Conservation (phyloP, 2,888 invertebrate species). For the Drosophila tripunctata region DNA sequence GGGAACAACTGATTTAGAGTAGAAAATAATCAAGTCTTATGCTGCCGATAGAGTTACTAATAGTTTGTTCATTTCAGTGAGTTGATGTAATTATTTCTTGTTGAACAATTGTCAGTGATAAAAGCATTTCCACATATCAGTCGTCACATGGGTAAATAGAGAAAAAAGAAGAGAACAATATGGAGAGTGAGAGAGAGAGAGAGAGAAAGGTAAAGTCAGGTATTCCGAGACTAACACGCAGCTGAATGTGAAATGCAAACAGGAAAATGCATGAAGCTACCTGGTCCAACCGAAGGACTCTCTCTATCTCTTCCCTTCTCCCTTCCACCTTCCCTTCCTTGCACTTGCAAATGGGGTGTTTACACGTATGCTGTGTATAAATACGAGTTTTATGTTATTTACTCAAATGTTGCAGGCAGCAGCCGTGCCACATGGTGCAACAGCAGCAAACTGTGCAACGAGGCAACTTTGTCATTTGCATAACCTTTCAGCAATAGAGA, state of each 20-base stretch:
- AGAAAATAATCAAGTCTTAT: no score
- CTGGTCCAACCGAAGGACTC: constrained; percentile 25
- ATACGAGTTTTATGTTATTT: constrained; percentile 80
- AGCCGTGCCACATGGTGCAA: constrained; percentile 20
- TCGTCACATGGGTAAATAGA: constrained; percentile 25
- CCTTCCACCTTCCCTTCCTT: neutral
- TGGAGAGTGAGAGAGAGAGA: constrained; percentile 3
- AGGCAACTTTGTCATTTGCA: constrained; percentile 76
- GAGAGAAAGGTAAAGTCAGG: constrained; percentile 34
- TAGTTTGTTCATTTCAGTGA: constrained; percentile 12
- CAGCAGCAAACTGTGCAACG: constrained; percentile 32
- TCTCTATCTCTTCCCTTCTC: neutral
- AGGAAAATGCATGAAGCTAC: constrained; percentile 61
- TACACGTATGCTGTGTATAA: constrained; percentile 79
- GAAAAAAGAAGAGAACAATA: constrained; percentile 11
- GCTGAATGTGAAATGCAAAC: constrained; percentile 77
- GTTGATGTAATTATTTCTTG: constrained; percentile 36
- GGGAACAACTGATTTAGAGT: no score
- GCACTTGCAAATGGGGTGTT: constrained; percentile 53
- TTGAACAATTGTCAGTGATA: constrained; percentile 72
- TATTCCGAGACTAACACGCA: constrained; percentile 75
- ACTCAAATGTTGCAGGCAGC: constrained; percentile 70
- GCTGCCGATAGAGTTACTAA: neutral
- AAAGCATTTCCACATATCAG: constrained; percentile 73
- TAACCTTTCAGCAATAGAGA: constrained; percentile 57